A percentile compares a stretch with the other conserved stretches of the same genome.
phyloP scores from a whole-genome alignment of 2,888 invertebrate genomes.

The Dynastes maya region DNA sequence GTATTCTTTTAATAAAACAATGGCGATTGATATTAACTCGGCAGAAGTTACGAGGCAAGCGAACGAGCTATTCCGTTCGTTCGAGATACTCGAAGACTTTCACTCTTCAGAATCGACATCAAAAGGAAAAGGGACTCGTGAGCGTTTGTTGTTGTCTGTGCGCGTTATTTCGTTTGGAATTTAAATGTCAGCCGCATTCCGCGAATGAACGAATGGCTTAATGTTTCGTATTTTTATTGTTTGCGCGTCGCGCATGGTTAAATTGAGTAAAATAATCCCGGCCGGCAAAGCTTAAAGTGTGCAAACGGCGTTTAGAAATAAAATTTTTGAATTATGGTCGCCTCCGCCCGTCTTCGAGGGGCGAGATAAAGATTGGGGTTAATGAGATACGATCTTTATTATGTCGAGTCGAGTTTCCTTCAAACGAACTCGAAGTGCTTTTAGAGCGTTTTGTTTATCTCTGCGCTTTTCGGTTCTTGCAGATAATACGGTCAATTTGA shows the following conservation, averaged over 20 bases:
- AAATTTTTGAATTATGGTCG: constrained; percentile 33
- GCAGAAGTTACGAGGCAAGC: constrained; percentile 5
- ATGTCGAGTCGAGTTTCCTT: constrained; percentile 32
- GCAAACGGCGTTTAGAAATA: constrained; percentile 24
- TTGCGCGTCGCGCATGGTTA: constrained; percentile 38
- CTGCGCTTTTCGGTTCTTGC: constrained; percentile 12
- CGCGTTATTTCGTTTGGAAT: constrained; percentile 47
- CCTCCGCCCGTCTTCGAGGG: constrained; percentile 16
- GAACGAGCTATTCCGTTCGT: background rate
- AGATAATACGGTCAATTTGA: constrained; percentile 36
- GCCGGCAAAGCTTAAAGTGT: background rate
- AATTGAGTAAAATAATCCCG: constrained; percentile 40
- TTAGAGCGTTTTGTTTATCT: constrained; percentile 36
- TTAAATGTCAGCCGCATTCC: constrained; percentile 59
- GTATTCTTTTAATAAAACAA: no score
- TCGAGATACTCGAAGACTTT: constrained; percentile 29
- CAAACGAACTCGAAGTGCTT: constrained; percentile 30
- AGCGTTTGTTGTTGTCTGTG: constrained; percentile 32
- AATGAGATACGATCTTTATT: constrained; percentile 47
- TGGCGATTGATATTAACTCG: constrained; percentile 5
- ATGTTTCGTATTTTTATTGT: constrained; percentile 47
- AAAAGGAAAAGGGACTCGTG: constrained; percentile 31
- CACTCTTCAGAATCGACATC: constrained; percentile 25
- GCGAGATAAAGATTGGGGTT: constrained; percentile 37
- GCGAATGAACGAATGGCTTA: constrained; percentile 45